Conservation (phyloP, 2,888 invertebrate genomes). For the Trachelus troglodyta region DNA sequence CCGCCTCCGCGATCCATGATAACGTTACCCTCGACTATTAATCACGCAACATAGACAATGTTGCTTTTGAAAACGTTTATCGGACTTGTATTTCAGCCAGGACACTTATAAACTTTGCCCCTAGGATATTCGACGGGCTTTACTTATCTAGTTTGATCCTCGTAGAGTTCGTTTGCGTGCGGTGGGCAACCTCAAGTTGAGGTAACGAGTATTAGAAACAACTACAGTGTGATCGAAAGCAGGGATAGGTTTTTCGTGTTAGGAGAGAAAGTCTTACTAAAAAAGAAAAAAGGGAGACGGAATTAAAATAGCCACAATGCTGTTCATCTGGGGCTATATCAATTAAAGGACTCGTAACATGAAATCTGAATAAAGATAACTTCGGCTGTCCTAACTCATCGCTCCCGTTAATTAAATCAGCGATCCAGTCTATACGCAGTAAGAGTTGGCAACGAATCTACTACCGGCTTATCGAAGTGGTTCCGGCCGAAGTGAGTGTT, state of each 20-base stretch:
- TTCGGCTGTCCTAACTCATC: not conserved
- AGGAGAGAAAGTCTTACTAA: not conserved
- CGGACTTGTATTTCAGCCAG: not conserved
- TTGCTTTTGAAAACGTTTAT: not conserved
- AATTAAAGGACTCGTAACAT: not conserved
- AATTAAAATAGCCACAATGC: not conserved
- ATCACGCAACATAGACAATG: not conserved
- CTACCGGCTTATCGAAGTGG: not conserved
- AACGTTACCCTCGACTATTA: not conserved
- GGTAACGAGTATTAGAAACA: not conserved
- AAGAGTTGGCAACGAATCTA: not conserved
- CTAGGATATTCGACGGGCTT: not conserved
- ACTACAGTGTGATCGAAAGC: not conserved
- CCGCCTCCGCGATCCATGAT: not conserved
- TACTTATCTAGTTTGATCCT: not conserved
- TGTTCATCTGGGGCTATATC: no score
- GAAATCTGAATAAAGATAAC: not conserved
- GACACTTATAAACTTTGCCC: not conserved
- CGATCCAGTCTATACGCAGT: not conserved
- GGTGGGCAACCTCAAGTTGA: not conserved
- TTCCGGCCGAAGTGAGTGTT: not conserved
- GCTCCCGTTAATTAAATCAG: not conserved
- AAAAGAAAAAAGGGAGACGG: not conserved
- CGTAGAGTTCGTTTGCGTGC: not conserved
- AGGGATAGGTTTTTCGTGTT: not conserved